Evolutionary conservation across 1,140 invertebrate species (phyloP).

Genomic region (Caenorhabditis remanei): DNA sequence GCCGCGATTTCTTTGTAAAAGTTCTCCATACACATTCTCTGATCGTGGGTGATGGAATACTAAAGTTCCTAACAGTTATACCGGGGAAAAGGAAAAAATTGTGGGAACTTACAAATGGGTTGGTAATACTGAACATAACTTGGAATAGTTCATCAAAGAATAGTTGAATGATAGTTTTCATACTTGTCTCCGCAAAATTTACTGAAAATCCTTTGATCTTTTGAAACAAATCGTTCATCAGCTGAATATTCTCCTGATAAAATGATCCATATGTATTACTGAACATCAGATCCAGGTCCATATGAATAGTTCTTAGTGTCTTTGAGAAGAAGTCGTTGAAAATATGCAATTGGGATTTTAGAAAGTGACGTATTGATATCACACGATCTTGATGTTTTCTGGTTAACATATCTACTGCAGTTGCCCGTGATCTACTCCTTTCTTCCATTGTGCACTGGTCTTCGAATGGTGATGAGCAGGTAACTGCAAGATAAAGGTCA

Average conservation of each 20-base stretch:
- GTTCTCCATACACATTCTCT: not conserved
- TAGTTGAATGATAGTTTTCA: constrained; percentile 19
- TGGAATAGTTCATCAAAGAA: constrained; percentile 44
- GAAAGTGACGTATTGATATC: constrained; percentile 25
- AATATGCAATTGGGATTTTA: not conserved
- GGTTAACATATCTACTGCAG: not conserved
- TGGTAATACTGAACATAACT: constrained; percentile 33
- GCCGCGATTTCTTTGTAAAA: constrained; percentile 28
- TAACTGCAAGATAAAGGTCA: constrained; percentile 19
- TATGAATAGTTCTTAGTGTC: constrained; percentile 20
- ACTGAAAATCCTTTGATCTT: constrained; percentile 35
- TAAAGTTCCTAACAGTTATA: not conserved
- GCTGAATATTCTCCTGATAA: constrained; percentile 35
- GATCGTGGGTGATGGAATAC: not conserved
- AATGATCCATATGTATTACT: constrained; percentile 23
- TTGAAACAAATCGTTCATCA: constrained; percentile 18
- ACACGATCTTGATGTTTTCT: constrained; percentile 31
- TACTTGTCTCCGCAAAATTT: constrained; percentile 18
- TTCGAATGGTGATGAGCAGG: constrained; percentile 44
- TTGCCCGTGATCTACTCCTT: constrained; percentile 6
- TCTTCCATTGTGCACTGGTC: constrained; percentile 50
- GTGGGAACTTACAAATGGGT: constrained; percentile 19
- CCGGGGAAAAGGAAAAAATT: not conserved
- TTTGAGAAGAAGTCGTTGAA: constrained; percentile 42
- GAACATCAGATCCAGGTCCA: constrained; percentile 44